phyloP scores from a whole-genome alignment of 1,140 invertebrate genomes.

The Tetramorium alpestre region DNA sequence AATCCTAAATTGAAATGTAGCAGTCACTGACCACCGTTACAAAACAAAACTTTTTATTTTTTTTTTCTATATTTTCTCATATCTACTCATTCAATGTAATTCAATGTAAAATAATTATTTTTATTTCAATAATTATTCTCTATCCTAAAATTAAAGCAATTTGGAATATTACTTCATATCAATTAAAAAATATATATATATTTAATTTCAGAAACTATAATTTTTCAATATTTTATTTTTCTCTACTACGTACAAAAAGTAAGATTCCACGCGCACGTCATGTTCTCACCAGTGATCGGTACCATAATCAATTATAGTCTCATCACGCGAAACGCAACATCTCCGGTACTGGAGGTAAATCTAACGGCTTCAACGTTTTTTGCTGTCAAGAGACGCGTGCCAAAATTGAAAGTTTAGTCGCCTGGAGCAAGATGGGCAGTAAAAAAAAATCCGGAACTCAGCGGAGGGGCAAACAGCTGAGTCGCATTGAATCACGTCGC shows the following conservation, averaged over 20 bases:
- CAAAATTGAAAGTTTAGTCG: constrained; percentile 64
- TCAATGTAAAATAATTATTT: not conserved
- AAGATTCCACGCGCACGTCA: not conserved
- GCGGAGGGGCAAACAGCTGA: constrained; percentile 81
- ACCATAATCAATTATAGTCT: not conserved
- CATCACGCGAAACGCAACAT: constrained; percentile 13
- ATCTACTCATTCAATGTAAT: not conserved
- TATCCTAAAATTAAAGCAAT: not conserved
- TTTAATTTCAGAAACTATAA: not conserved
- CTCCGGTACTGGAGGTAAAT: not conserved
- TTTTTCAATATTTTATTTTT: not conserved
- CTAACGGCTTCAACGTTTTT: constrained; percentile 65
- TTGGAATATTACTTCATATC: not conserved
- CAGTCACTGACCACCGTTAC: not conserved
- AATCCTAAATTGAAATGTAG: not conserved
- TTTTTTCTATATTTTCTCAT: no score
- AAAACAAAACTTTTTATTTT: not conserved
- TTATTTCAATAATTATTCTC: constrained; percentile 1
- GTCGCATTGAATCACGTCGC: constrained; percentile 80
- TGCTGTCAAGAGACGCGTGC: constrained; percentile 66
- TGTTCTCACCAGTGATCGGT: not conserved
- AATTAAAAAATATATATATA: not conserved
- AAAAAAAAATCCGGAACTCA: constrained; percentile 40
- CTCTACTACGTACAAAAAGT: not conserved
- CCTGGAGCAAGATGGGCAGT: constrained; percentile 58